phyloP scores from a whole-genome alignment of 1,140 invertebrate species.

The Penaeus japonicus region DNA sequence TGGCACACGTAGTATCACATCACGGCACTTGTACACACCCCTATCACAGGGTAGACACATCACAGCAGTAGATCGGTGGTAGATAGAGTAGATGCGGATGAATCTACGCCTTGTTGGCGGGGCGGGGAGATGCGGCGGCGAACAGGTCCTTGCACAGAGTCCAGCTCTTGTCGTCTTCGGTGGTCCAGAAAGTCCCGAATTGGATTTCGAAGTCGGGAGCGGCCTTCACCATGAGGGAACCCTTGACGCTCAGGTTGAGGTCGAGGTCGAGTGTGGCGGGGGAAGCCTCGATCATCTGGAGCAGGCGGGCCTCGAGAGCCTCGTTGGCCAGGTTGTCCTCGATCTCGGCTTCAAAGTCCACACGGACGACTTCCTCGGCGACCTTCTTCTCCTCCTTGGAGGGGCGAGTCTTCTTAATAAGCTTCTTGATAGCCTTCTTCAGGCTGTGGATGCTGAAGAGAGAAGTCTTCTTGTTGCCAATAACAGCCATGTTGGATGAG shows the following conservation, averaged over 20 bases:
- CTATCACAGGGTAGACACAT: slow-evolving; percentile 29
- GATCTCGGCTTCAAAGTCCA: slow-evolving; percentile 56
- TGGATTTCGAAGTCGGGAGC: slow-evolving; percentile 43
- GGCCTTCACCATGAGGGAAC: slow-evolving; percentile 26
- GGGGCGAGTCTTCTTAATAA: slow-evolving; percentile 45
- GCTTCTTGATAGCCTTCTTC: slow-evolving; percentile 55
- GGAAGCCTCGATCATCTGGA: slow-evolving; percentile 57
- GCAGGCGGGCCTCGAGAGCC: slow-evolving; percentile 60
- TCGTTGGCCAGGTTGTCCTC: slow-evolving; percentile 61
- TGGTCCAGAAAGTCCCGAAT: slow-evolving; percentile 56
- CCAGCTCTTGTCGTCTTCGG: slow-evolving; percentile 47
- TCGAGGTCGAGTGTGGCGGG: slow-evolving; percentile 50
- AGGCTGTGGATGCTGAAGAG: slow-evolving; percentile 52
- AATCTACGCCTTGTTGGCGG: background rate
- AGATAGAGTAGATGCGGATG: background rate
- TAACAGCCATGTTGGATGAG: slow-evolving; percentile 36
- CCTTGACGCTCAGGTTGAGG: slow-evolving; percentile 43
- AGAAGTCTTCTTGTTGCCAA: slow-evolving; percentile 40
- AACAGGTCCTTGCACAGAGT: slow-evolving; percentile 43
- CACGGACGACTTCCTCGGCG: background rate
- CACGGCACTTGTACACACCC: background rate
- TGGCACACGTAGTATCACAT: slow-evolving; percentile 16
- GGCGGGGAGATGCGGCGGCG: background rate
- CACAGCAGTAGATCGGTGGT: background rate
- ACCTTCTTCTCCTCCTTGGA: slow-evolving; percentile 35